These are phyloP conservation scores for Whitmania pigra DNA, from an alignment of 1,140 invertebrate genomes.

Conservation along the genomic window DNA sequence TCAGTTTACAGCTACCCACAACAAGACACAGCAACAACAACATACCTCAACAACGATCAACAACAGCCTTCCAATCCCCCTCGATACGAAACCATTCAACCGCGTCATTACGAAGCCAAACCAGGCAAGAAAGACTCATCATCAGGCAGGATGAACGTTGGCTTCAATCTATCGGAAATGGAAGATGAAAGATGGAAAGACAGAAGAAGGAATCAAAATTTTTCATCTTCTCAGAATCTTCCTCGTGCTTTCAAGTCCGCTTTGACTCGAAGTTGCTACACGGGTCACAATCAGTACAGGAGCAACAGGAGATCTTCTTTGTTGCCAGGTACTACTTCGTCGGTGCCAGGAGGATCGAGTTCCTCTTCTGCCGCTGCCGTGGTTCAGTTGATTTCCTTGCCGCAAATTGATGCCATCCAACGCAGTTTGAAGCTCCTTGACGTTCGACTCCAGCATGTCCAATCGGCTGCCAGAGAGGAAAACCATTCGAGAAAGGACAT, in stretches of 20 bases:
- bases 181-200: no score
- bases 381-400: slow-evolving; percentile 38
- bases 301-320: not conserved
- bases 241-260: no score
- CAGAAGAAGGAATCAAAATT: no score
- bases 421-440: slow-evolving; percentile 40
- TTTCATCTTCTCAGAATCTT: no score
- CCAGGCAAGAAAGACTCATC: not conserved
- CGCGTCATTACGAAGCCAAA: not conserved
- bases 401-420: slow-evolving; percentile 41
- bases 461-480: slow-evolving; percentile 37
- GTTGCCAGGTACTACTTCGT: not conserved
- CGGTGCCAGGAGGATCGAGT: not conserved
- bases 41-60: not conserved
- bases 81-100: not conserved
- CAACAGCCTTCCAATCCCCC: not conserved
- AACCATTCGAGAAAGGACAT: slow-evolving; percentile 38
- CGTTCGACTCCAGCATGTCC: slow-evolving; percentile 40
- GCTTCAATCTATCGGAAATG: no score
- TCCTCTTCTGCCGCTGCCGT: slow-evolving; percentile 24
- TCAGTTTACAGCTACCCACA: not conserved
- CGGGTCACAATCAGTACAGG: no score
- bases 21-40: not conserved
- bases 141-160: no score
- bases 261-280: no score